Evolutionary conservation across 1,140 invertebrate species (phyloP).

Genomic region (Dendrolimus punctatus): DNA sequence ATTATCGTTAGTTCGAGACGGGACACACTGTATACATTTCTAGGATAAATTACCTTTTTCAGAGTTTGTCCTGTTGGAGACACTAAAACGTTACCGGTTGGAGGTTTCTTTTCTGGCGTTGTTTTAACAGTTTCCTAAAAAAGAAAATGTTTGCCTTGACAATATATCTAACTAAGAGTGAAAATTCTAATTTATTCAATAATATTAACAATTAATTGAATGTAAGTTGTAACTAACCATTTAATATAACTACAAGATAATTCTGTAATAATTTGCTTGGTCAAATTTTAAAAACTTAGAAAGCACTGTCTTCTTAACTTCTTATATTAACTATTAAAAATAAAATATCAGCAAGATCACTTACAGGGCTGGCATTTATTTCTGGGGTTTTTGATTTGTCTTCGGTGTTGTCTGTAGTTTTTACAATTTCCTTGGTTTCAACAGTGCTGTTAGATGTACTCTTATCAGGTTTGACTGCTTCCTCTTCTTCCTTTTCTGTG

Average conservation of each 20-base stretch:
- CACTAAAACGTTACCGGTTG: slow-evolving; percentile 24
- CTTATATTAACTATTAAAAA: no score
- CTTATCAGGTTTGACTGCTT: slow-evolving; percentile 10
- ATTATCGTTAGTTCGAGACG: no score
- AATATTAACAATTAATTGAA: no score
- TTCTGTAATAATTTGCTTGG: no score
- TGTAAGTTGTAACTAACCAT: no score
- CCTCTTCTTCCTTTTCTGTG: slow-evolving; percentile 22
- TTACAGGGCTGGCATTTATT: slow-evolving; percentile 3
- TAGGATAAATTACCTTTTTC: slow-evolving; percentile 45
- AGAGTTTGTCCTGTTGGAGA: slow-evolving; percentile 58
- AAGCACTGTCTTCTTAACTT: no score
- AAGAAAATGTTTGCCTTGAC: neutral
- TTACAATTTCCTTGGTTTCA: slow-evolving; percentile 4
- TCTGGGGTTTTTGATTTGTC: slow-evolving; percentile 9
- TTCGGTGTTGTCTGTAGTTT: slow-evolving; percentile 4
- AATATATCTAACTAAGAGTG: no score
- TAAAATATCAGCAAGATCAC: neutral
- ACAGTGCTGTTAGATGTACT: slow-evolving; percentile 6
- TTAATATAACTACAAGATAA: no score
- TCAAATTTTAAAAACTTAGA: no score
- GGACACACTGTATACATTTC: neutral
- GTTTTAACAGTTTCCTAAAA: slow-evolving; percentile 15
- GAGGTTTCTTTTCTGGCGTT: slow-evolving; percentile 10
- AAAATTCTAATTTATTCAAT: no score